Conservation (phyloP, 2,113 vertebrate genomes). For the Balaeniceps rex region DNA sequence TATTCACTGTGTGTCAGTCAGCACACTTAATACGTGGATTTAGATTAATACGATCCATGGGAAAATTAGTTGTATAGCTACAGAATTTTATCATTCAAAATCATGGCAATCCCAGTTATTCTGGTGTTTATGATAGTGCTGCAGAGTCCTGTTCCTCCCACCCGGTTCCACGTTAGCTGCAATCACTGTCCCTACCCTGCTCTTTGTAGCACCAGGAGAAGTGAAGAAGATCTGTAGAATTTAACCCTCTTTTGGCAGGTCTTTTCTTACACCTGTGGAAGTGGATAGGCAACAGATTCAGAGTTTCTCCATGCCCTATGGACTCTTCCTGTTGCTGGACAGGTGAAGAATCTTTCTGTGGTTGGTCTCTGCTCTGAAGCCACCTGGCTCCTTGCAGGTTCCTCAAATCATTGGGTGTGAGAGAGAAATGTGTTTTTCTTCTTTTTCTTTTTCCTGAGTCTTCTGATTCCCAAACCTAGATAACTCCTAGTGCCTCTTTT, state of each 20-base stretch:
- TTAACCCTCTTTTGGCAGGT: neutral
- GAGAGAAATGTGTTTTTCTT: neutral
- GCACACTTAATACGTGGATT: neutral
- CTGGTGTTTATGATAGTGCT: neutral
- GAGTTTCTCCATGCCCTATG: neutral
- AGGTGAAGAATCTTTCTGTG: neutral
- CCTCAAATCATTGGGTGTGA: neutral
- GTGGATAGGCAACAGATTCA: neutral
- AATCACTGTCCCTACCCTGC: neutral
- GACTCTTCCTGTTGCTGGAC: neutral
- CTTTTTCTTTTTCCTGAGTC: neutral
- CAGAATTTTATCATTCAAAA: neutral
- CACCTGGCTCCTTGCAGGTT: neutral
- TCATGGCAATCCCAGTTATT: neutral
- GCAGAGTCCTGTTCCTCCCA: neutral
- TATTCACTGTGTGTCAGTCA: neutral
- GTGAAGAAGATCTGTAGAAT: neutral
- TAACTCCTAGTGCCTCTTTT: neutral
- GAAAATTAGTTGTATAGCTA: neutral
- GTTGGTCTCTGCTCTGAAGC: neutral
- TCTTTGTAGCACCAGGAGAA: neutral
- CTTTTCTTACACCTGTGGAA: neutral
- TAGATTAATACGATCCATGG: neutral
- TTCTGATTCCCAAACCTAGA: neutral
- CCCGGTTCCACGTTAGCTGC: fast-evolving